Evolutionary conservation across 2,888 invertebrate species (phyloP).

Genomic region (Acanthococcus lagerstroemiae): DNA sequence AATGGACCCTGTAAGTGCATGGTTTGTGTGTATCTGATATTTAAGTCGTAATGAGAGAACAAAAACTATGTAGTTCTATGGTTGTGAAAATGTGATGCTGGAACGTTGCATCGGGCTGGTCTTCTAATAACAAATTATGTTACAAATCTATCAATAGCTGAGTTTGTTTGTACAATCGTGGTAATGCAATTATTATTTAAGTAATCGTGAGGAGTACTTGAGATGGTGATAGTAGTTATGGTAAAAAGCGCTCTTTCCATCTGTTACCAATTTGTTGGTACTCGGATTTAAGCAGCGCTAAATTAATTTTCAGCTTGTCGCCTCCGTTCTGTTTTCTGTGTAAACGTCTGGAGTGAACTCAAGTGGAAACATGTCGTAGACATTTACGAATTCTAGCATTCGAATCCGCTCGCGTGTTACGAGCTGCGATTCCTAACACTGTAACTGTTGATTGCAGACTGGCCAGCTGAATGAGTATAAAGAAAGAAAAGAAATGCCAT

Average conservation of each 20-base stretch:
- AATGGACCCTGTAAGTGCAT: slow-evolving; percentile 84
- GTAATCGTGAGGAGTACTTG: too few species aligned
- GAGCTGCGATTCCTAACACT: too few species aligned
- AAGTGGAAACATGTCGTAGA: background rate
- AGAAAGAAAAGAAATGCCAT: slow-evolving; percentile 90
- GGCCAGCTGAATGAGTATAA: slow-evolving; percentile 98
- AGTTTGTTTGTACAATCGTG: too few species aligned
- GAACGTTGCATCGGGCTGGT: too few species aligned
- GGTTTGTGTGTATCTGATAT: background rate
- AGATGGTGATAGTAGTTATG: too few species aligned
- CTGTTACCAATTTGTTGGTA: background rate
- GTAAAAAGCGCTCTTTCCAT: background rate
- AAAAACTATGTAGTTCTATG: too few species aligned
- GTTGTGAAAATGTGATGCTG: too few species aligned
- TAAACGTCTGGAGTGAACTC: background rate
- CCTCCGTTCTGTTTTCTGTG: background rate
- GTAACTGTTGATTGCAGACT: slow-evolving; percentile 73
- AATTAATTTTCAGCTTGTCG: background rate
- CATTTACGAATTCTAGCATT: too few species aligned
- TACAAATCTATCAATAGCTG: too few species aligned
- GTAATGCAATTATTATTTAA: too few species aligned
- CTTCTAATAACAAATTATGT: too few species aligned
- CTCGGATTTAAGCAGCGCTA: background rate
- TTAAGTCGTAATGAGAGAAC: background rate
- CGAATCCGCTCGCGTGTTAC: too few species aligned